Evolutionary conservation across 23 tunicate genomes (phyloP), one percentile per base, ranked within the genome.

Genomic region (Ascidia mentula): DNA sequence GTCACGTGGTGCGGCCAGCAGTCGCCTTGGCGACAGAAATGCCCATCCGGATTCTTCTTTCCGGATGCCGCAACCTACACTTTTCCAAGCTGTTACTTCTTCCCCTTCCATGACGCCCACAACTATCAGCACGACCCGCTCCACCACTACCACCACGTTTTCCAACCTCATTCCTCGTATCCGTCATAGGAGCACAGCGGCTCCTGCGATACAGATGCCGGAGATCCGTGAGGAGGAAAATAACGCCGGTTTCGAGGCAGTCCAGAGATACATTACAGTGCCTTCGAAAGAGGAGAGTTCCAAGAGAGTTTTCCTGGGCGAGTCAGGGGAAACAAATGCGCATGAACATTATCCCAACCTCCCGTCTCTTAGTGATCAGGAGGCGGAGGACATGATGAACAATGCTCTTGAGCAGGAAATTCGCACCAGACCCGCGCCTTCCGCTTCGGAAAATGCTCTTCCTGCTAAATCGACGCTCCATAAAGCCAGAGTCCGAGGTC

Each of bases 401-500:
- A 28, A 26, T 26, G 65, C 65, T 5, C 65, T 53, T 6, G 65
- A 53, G 13, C 65, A 53, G 24, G 65, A 53, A 9, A 53, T 9
- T 28, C 65, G 65, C 24, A 53, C 65, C 7, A 3, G 22, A 28
- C 65, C 65, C 1, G 24, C 65, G 13, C 22, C 65, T 3, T 26
- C 65, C 24, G 65, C 24, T 3, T 53, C 65, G 65, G 28, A 26
- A 26, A 53, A 53, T 28, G 65, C 65, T 53, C 13, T 53, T 26
- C 65, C 65, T 3, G 65, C 65, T 9, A 53, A 53, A 28, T 28
- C 65, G 22, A 20, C 65, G 13, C 38, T 77, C 8, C 69, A 45
- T 20, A 45, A 45, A 45, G 60, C 45, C 45, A 77, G 34, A 18
- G 69, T 77, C 34, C 26, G 45, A 42, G 80, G 80, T 6, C 34